phyloP scores from a whole-genome alignment of 2,888 invertebrate species.

The Boloria selene region DNA sequence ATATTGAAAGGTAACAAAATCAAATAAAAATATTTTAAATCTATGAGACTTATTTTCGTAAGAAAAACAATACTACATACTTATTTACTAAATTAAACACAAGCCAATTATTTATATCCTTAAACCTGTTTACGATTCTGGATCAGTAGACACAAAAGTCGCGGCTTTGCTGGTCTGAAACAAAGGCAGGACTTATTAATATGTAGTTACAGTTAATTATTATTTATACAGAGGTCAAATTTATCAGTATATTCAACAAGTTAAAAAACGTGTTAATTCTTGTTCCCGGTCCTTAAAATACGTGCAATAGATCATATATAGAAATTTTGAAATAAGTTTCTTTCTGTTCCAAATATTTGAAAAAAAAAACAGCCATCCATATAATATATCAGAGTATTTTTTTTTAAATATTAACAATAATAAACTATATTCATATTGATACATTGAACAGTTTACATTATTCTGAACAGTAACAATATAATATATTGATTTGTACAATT shows the following conservation, averaged over 20 bases:
- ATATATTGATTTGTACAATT: too few relatives aligned
- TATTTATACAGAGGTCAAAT: too few relatives aligned
- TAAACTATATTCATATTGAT: background rate
- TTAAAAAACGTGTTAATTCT: too few relatives aligned
- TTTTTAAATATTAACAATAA: background rate
- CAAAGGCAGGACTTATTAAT: slow-evolving; percentile 28
- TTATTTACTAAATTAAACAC: slow-evolving; percentile 27
- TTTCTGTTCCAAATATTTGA: too few relatives aligned
- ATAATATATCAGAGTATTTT: too few relatives aligned
- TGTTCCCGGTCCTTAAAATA: too few relatives aligned
- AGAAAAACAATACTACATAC: slow-evolving; percentile 24
- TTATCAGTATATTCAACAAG: background rate
- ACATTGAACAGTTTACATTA: too few relatives aligned
- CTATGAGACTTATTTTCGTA: slow-evolving; percentile 18
- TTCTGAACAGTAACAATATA: too few relatives aligned
- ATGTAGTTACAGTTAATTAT: too few relatives aligned
- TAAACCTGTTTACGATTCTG: slow-evolving; percentile 53
- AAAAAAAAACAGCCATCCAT: too few relatives aligned
- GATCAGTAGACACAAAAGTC: slow-evolving; percentile 63
- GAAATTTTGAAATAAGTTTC: too few relatives aligned
- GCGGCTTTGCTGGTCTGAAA: slow-evolving; percentile 73
- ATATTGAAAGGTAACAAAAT: slow-evolving; percentile 22
- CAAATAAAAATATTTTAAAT: slow-evolving; percentile 20
- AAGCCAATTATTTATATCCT: slow-evolving; percentile 12
- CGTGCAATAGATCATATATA: too few relatives aligned